Evolutionary conservation across 2,113 vertebrate genomes (phyloP).

Genomic region (Glaucidium brasilianum): DNA sequence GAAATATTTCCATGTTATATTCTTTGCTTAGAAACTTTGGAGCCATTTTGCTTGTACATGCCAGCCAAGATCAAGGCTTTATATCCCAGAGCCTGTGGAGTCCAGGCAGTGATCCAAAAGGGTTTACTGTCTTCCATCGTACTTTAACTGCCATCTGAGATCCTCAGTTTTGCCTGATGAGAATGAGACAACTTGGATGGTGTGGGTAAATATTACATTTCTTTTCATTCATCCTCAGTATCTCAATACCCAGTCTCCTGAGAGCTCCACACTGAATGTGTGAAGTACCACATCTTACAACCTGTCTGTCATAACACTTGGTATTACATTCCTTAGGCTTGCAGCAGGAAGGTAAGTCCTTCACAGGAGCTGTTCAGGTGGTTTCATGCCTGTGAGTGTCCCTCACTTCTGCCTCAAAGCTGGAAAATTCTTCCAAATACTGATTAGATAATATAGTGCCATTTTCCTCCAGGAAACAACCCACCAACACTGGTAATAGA

Average conservation of each 20-base stretch:
- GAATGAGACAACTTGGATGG: background rate
- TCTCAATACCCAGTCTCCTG: background rate
- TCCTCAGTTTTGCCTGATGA: background rate
- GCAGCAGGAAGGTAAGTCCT: background rate
- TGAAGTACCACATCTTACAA: background rate
- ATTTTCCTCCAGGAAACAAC: background rate
- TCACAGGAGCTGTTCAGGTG: background rate
- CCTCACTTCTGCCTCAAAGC: background rate
- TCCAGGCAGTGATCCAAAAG: background rate
- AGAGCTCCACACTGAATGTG: rapidly evolving
- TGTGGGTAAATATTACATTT: background rate
- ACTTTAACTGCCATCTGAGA: background rate
- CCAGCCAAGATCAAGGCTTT: background rate
- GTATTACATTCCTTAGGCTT: background rate
- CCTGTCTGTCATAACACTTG: background rate
- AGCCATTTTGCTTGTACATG: background rate
- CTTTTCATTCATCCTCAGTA: background rate
- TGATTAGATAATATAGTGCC: background rate
- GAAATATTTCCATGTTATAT: background rate
- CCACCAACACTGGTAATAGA: background rate
- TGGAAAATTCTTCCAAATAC: background rate
- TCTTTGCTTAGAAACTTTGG: background rate
- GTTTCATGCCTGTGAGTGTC: background rate
- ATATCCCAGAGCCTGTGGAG: background rate
- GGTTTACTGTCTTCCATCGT: background rate